phyloP scores from a whole-genome alignment of 2,113 vertebrate species.

The Pelobates fuscus region DNA sequence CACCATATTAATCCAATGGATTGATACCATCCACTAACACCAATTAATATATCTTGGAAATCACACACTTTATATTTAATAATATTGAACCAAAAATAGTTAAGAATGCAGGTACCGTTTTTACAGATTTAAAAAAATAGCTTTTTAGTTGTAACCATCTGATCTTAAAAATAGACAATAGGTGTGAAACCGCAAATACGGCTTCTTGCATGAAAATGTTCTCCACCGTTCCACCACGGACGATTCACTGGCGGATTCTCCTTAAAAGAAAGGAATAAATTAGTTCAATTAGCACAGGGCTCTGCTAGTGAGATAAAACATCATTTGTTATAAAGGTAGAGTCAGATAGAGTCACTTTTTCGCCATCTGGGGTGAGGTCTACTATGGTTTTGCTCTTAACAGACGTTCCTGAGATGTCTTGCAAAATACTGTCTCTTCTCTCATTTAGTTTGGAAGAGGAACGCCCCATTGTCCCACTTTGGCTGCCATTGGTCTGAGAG shows the following conservation, averaged over 20 bases:
- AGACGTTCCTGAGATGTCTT: constrained; percentile 54
- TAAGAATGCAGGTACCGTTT: constrained; percentile 57
- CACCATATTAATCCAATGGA: too few relatives aligned
- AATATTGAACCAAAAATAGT: constrained; percentile 58
- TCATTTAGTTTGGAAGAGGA: constrained; percentile 64
- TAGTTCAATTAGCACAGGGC: neutral
- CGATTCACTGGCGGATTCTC: constrained; percentile 1
- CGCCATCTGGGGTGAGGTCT: constrained; percentile 49
- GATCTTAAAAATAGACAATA: constrained; percentile 67
- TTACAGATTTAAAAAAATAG: constrained; percentile 63
- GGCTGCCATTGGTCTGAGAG: constrained; percentile 75
- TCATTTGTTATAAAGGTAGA: constrained; percentile 39
- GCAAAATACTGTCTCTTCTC: constrained; percentile 50
- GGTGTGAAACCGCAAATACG: constrained; percentile 58
- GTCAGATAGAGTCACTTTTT: constrained; percentile 40
- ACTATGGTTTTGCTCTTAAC: constrained; percentile 50
- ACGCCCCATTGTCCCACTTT: constrained; percentile 66
- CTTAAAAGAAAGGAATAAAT: constrained; percentile 36
- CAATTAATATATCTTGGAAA: constrained; percentile 31
- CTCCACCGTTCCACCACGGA: constrained; percentile 28
- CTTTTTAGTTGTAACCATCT: constrained; percentile 59
- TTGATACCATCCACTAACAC: too few relatives aligned
- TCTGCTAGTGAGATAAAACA: constrained; percentile 16
- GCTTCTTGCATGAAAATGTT: constrained; percentile 48
- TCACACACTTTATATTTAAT: constrained; percentile 60